Evolutionary conservation across 1,140 invertebrate genomes (phyloP), one percentile per base, ranked within the genome.

Genomic region (Macrobrachium rosenbergii): DNA sequence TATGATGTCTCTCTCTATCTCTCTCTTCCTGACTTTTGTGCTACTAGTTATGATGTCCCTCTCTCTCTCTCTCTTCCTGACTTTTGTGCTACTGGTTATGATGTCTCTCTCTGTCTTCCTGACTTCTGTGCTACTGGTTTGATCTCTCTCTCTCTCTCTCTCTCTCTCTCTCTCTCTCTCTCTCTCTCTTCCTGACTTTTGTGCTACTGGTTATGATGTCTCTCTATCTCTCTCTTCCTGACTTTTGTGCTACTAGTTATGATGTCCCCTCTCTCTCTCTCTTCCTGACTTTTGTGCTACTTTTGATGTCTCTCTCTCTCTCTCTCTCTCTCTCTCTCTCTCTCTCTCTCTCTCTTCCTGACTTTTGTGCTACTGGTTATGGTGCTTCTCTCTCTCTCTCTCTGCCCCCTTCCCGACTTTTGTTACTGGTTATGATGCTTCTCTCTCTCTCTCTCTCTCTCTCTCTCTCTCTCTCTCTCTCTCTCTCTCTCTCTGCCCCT

Each of bases 121-220:
- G 28, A 43, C 52, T 28, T 19, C 19, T n/a, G n/a, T 75, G 8
- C 21, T n/a, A 16, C 28, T 37, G 12, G 43, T n/a, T 37, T 75
- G 16, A 45, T 45, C 52, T 12, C n/a, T n/a, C n/a, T n/a, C n/a
- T n/a, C n/a, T 75, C 28, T 37, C 72, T 75, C 72, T 75, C 72
- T 75, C 72, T 28, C 72, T 75, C 72, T n/a, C 69, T 73, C 14
- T 14, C n/a, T 6, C 69, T 14, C 14, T 6, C 73, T n/a, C n/a
- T n/a, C n/a, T n/a, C n/a, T n/a, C n/a, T n/a, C n/a, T 72, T 72
- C 67, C 67, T 12, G 14, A 28, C 52, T n/a, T 19, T 23, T 75
- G 8, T 19, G n/a, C n/a, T n/a, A 16, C 28, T 37, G 12, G 43
- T n/a, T 37, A 28, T 75, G 16, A 45, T 45, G n/a, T n/a, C n/a